phyloP scores from a whole-genome alignment of 2,113 vertebrate species.

The Osmerus mordax region DNA sequence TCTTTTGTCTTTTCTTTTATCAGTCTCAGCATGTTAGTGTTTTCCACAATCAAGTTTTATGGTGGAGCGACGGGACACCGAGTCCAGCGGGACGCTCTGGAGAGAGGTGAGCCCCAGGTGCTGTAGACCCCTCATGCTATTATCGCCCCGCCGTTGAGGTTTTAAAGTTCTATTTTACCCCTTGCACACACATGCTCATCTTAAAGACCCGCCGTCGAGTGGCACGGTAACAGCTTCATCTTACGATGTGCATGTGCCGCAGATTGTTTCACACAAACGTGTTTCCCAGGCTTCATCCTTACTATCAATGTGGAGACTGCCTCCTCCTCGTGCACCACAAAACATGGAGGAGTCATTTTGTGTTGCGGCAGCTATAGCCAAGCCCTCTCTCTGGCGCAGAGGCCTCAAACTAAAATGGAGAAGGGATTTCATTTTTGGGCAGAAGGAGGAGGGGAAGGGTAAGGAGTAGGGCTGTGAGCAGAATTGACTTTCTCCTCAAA shows the following conservation, averaged over 20 bases:
- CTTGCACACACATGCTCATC: slow-evolving; percentile 12
- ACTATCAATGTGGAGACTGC: slow-evolving; percentile 19
- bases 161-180: slow-evolving; percentile 44
- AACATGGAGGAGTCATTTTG: slow-evolving; percentile 68
- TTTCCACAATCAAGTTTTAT: slow-evolving; percentile 49
- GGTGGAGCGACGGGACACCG: slow-evolving; percentile 15
- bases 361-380: slow-evolving; percentile 14
- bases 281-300: slow-evolving; percentile 26
- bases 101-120: slow-evolving; percentile 17
- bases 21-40: slow-evolving; percentile 36
- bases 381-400: slow-evolving; percentile 36
- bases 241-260: slow-evolving; percentile 34
- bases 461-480: slow-evolving; percentile 15
- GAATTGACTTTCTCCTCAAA: slow-evolving; percentile 42
- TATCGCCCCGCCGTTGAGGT: neutral
- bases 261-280: slow-evolving; percentile 38
- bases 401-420: slow-evolving; percentile 68
- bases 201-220: slow-evolving; percentile 40
- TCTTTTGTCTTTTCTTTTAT: slow-evolving; percentile 18
- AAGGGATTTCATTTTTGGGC: slow-evolving; percentile 35
- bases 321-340: slow-evolving; percentile 12
- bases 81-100: slow-evolving; percentile 8
- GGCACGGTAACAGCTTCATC: slow-evolving; percentile 55
- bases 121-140: slow-evolving; percentile 7
- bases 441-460: slow-evolving; percentile 7